These are phyloP conservation scores for Chrysochloris asiatica DNA, from an alignment of 2,113 vertebrate genomes.

Conservation along the genomic window DNA sequence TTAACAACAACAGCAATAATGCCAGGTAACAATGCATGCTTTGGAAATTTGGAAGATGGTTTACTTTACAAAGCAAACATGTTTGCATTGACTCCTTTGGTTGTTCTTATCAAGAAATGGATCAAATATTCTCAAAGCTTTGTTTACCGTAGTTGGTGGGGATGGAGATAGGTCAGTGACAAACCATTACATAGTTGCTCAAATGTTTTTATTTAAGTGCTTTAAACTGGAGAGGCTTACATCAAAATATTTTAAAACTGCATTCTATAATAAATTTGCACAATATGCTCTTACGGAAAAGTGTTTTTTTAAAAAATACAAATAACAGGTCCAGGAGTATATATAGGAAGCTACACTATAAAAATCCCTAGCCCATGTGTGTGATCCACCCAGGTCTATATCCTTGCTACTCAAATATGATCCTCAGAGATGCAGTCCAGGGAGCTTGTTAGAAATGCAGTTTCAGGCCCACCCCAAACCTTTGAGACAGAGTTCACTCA, in stretches of 20 bases:
- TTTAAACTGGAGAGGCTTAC: too few relatives aligned
- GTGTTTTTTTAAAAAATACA: too few relatives aligned
- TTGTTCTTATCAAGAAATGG: not conserved
- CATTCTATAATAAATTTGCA: too few relatives aligned
- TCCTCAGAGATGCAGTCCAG: not conserved
- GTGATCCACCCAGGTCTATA: not conserved
- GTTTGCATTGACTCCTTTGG: constrained; percentile 9
- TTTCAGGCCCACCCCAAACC: not conserved
- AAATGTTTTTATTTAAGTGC: too few relatives aligned
- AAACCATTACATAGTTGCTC: too few relatives aligned
- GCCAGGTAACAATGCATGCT: constrained; percentile 68
- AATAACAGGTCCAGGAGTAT: too few relatives aligned
- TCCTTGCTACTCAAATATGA: not conserved
- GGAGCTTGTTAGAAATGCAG: not conserved
- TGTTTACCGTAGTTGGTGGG: constrained; percentile 45
- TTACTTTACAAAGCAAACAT: constrained; percentile 46
- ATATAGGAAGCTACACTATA: too few relatives aligned
- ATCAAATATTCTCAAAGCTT: constrained; percentile 52
- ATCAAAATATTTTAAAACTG: too few relatives aligned
- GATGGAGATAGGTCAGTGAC: too few relatives aligned
- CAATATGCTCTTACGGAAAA: too few relatives aligned
- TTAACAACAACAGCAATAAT: too few relatives aligned
- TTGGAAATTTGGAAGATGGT: constrained; percentile 26
- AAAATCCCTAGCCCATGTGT: not conserved
- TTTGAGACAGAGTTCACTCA: not conserved